Evolutionary conservation across 2,797 vertebrate species (phyloP).

Genomic region (Poecilia gillii): DNA sequence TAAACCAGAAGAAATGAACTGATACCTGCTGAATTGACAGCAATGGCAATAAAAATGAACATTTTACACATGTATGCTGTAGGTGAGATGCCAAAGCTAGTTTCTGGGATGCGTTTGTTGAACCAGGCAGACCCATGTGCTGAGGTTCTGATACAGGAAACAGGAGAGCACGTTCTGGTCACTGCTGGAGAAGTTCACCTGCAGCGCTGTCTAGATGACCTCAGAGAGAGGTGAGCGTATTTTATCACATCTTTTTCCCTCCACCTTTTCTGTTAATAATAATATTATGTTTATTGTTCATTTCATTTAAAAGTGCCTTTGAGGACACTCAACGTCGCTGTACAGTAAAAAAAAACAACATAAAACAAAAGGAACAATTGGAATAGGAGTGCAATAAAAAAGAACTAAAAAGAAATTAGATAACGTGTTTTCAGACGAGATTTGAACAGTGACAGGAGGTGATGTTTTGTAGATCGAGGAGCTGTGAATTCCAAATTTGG

Average conservation of each 20-base stretch:
- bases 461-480: too few species aligned
- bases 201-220: slow-evolving; percentile 95
- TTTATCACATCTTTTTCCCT: not conserved
- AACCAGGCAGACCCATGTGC: slow-evolving; percentile 98
- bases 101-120: slow-evolving; percentile 93
- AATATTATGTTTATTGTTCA: too few species aligned
- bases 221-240: slow-evolving; percentile 87
- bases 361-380: too few species aligned
- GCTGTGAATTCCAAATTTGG: too few species aligned
- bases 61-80: slow-evolving; percentile 4
- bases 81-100: slow-evolving; percentile 97
- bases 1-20: not conserved
- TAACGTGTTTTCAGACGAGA: too few species aligned
- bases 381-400: too few species aligned
- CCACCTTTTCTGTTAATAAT: not conserved
- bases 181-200: slow-evolving; percentile 97
- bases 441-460: too few species aligned
- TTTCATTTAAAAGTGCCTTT: too few species aligned
- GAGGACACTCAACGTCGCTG: too few species aligned
- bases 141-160: slow-evolving; percentile 95
- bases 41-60: not conserved
- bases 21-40: not conserved
- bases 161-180: slow-evolving; percentile 94
- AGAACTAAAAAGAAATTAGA: too few species aligned
- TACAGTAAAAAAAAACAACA: too few species aligned